A percentile compares a stretch with the other conserved stretches of the same genome.
These are phyloP conservation scores for Engraulis encrasicolus DNA, from an alignment of 2,113 vertebrate species.

Conservation along the genomic window DNA sequence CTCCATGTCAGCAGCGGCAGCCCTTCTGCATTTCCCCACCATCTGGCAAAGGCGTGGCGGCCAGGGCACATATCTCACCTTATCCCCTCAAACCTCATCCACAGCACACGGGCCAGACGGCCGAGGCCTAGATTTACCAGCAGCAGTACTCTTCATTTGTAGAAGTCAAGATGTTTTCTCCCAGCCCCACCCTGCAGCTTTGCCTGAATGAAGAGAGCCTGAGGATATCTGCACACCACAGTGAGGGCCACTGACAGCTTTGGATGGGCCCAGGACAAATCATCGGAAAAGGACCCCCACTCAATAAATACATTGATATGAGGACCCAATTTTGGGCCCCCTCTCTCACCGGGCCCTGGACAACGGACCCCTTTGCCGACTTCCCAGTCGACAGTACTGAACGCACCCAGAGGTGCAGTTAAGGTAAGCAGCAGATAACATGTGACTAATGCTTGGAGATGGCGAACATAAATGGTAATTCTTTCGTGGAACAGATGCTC, in stretches of 20 bases:
- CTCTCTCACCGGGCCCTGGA: too few relatives aligned
- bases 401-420: background rate
- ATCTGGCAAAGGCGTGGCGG: conserved; percentile 15
- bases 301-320: too few relatives aligned
- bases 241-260: too few relatives aligned
- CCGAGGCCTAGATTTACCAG: background rate
- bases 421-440: background rate
- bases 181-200: background rate
- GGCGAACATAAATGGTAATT: background rate
- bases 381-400: too few relatives aligned
- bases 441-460: background rate
- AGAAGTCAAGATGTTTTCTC: background rate
- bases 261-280: too few relatives aligned
- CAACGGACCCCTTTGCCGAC: too few relatives aligned
- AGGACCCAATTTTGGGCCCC: too few relatives aligned
- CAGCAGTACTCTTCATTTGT: background rate
- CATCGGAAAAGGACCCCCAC: too few relatives aligned
- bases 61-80: conserved; percentile 9
- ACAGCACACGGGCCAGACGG: background rate
- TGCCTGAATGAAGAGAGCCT: too few relatives aligned
- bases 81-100: background rate
- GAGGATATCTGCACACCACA: too few relatives aligned
- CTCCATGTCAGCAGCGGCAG: too few relatives aligned
- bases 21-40: conserved; percentile 6
- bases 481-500: background rate